Evolutionary conservation across 2,888 invertebrate species (phyloP), one percentile per base, ranked within the genome.

Genomic region (Diabrotica balteata): DNA sequence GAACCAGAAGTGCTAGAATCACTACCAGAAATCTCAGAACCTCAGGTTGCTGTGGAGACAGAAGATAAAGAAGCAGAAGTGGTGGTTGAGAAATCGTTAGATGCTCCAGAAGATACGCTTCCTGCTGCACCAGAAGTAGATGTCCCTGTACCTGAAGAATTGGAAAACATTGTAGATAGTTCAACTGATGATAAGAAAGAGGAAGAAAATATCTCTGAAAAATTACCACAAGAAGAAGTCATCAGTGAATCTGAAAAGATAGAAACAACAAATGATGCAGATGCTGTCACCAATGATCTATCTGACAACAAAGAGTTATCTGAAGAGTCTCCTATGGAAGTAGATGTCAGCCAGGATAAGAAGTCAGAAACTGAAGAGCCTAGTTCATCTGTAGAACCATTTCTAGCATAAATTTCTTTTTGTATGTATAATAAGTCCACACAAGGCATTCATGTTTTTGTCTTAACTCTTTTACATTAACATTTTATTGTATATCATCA

Each of bases 301-400:
- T n/a, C 10, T 32, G 66, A 66, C 17, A 46, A n/a, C 7, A 51
- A 63, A 57, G 53, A 61, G n/a, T 17, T 62, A 47, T 69, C 42
- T 8, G 70, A 69, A 55, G 72, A 75, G 46, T 62, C 71, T 9
- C 72, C 71, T n/a, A 76, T 78, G 76, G 77, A 76, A 61, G 75
- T 75, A 32, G 77, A 75, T 51, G 66, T 50, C 4, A 66, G 72
- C 63, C 55, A 44, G 9, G 63, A 58, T 46, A 59, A 59, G 69
- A 67, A 68, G 55, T 67, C 69, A 55, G 72, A 68, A 43, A 70
- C 61, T 47, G 69, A 72, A 49, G 69, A 72, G 51, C 66, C 69
- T n/a, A 66, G 69, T 46, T 69, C 69, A 8, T 68, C 68, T 43
- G 64, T 59, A 11, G 64, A 68, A 11, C 10, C 66, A 9, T 54